Evolutionary conservation across 1,140 invertebrate genomes (phyloP).

Genomic region (Rhopalosiphum padi): DNA sequence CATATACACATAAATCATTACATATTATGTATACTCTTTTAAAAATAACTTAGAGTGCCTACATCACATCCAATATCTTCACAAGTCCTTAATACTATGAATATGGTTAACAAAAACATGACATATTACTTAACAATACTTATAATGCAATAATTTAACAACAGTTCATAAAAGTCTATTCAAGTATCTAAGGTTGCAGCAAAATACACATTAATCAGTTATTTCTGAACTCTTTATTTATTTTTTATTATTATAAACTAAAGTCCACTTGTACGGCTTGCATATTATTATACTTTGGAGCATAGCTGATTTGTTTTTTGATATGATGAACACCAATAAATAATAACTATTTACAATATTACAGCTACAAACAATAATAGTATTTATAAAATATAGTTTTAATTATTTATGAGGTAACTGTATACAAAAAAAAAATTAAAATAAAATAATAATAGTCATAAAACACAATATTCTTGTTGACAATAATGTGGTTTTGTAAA

Average conservation of each 20-base stretch:
- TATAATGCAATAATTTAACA: conserved; percentile 45
- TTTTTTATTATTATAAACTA: background rate
- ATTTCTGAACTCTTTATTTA: conserved; percentile 22
- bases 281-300: conserved; percentile 3
- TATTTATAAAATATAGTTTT: conserved; percentile 12
- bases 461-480: background rate
- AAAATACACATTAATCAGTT: conserved; percentile 18
- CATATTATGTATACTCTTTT: background rate
- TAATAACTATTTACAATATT: conserved; percentile 38
- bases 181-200: conserved; percentile 22
- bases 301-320: background rate
- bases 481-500: background rate
- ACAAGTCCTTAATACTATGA: background rate
- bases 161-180: conserved; percentile 52
- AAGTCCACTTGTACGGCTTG: background rate
- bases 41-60: conserved; percentile 39
- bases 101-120: conserved; percentile 39
- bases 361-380: background rate
- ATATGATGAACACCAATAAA: background rate
- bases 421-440: conserved; percentile 5
- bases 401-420: conserved; percentile 50
- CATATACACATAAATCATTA: background rate
- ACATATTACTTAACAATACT: conserved; percentile 30
- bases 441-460: background rate
- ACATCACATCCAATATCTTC: conserved; percentile 47